These are phyloP conservation scores for Apistogramma diplotaenia DNA, from an alignment of 2,113 vertebrate species.

Conservation along the genomic window DNA sequence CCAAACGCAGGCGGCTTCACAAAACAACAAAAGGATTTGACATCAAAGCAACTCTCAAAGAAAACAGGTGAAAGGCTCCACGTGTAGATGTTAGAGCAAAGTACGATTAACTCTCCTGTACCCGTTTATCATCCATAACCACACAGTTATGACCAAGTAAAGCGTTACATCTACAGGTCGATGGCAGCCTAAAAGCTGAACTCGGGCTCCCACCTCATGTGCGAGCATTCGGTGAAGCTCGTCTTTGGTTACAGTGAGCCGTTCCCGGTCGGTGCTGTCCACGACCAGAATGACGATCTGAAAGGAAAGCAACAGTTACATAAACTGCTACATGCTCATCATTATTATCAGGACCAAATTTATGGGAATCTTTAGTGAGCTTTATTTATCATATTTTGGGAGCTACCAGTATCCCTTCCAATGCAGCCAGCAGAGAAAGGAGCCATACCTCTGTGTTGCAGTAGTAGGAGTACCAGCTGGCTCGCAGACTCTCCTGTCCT, in stretches of 20 bases:
- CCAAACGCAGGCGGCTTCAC: background rate
- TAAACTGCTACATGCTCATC: background rate
- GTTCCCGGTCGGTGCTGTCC: conserved; percentile 83
- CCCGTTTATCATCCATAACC: background rate
- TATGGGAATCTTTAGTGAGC: background rate
- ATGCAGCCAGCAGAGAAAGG: background rate
- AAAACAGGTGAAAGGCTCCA: background rate
- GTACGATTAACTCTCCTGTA: background rate
- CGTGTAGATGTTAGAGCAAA: background rate
- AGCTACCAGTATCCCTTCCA: background rate
- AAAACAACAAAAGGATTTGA: background rate
- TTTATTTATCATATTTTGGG: background rate
- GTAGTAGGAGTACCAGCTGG: conserved; percentile 82
- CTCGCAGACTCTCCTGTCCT: conserved; percentile 81
- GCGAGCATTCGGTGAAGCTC: conserved; percentile 84
- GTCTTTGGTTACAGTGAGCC: conserved; percentile 77
- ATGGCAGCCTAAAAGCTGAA: background rate
- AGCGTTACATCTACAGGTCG: background rate
- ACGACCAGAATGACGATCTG: conserved; percentile 87
- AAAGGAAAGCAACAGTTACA: background rate
- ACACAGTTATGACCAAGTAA: background rate
- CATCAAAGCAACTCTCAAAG: background rate
- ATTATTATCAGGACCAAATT: background rate
- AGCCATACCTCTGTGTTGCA: conserved; percentile 81
- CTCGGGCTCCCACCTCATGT: conserved; percentile 78